phyloP scores from a whole-genome alignment of 2,797 vertebrate species.

The Petrocephalus schoutedeni region DNA sequence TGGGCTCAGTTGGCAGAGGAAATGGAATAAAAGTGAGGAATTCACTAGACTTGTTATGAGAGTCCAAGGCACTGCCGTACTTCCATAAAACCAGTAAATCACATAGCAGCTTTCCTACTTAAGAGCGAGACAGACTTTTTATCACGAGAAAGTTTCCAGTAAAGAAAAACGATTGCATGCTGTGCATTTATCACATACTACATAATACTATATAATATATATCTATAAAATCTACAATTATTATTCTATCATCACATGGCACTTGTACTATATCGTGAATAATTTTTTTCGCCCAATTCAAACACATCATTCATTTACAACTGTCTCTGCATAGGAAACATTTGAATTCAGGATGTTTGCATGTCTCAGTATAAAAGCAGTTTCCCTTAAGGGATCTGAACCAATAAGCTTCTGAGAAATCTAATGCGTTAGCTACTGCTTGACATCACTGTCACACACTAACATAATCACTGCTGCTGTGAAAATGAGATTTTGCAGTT shows the following conservation, averaged over 20 bases:
- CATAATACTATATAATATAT: neutral
- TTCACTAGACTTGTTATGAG: conserved; percentile 9
- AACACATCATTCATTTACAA: neutral
- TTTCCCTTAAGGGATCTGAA: neutral
- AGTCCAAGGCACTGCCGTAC: neutral
- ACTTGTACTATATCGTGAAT: neutral
- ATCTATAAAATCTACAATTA: neutral
- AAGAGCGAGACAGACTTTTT: neutral
- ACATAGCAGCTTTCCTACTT: neutral
- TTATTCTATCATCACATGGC: neutral
- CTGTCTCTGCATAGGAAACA: neutral
- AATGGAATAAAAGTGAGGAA: neutral
- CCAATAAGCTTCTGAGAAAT: neutral
- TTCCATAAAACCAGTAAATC: conserved; percentile 11
- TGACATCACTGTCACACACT: neutral
- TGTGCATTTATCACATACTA: neutral
- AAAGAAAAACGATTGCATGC: neutral
- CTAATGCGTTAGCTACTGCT: neutral
- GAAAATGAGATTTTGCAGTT: conserved; percentile 12
- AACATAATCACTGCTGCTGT: neutral
- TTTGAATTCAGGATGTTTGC: neutral
- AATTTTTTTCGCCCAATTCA: neutral
- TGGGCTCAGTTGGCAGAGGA: neutral
- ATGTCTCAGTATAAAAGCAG: neutral
- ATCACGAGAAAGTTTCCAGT: conserved; percentile 3